A percentile compares a stretch with the other conserved stretches of the same genome.
These are phyloP conservation scores for Scalopus aquaticus DNA, from an alignment of 2,113 vertebrate species.

Conservation along the genomic window DNA sequence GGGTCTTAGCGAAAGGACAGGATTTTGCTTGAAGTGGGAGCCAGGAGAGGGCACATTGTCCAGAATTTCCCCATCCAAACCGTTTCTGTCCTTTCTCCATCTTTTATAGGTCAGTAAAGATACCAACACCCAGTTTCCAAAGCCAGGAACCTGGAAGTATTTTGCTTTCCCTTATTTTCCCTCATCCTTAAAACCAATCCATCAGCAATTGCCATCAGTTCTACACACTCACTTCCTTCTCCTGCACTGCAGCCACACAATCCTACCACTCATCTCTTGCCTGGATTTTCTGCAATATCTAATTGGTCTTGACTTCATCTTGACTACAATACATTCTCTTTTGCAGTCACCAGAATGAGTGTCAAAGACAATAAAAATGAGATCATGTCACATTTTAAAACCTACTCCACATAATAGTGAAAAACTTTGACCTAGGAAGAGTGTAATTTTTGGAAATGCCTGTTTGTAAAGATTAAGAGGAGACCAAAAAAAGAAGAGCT, in stretches of 20 bases:
- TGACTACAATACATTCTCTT: not conserved
- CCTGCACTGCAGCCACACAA: not conserved
- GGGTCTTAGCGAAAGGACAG: not conserved
- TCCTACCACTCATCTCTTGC: not conserved
- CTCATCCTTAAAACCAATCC: not conserved
- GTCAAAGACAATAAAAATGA: not conserved
- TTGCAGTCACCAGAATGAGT: not conserved
- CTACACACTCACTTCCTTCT: not conserved
- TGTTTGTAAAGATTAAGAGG: not conserved
- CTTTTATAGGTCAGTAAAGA: conserved; percentile 37
- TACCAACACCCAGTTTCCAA: not conserved
- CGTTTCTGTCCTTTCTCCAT: not conserved
- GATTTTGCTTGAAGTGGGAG: conserved; percentile 34
- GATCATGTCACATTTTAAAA: conserved; percentile 9
- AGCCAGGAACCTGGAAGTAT: conserved; percentile 1
- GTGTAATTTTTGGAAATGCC: not conserved
- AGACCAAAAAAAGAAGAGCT: not conserved
- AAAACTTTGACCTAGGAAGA: not conserved
- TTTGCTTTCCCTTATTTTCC: not conserved
- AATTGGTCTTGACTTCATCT: not conserved
- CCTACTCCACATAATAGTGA: not conserved
- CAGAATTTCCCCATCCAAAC: conserved; percentile 37
- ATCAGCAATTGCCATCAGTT: not conserved
- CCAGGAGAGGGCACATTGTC: not conserved
- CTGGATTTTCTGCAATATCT: not conserved